Percentiles rank a stretch among this genome's conserved stretches.
Conservation (phyloP, 2,888 invertebrate species). For the Eristalinus aeneus region DNA sequence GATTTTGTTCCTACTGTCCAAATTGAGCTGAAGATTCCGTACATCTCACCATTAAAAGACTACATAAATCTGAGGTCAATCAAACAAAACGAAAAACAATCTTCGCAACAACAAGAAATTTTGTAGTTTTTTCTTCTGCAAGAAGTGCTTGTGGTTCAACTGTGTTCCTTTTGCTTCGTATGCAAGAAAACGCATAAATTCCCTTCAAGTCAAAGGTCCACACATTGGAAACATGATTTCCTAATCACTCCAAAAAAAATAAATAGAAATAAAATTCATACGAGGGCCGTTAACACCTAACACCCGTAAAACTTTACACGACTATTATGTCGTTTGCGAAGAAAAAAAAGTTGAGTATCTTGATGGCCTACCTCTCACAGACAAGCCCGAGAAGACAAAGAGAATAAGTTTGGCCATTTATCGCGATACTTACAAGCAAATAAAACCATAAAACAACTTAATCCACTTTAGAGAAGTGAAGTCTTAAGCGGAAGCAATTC, state of each 20-base stretch:
- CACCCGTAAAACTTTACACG: not conserved
- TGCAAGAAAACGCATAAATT: no score
- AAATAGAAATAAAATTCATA: not conserved
- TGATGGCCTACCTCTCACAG: not conserved
- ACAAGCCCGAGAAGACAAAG: not conserved
- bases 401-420: not conserved
- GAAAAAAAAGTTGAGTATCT: not conserved
- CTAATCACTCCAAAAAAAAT: no score
- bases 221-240: not conserved
- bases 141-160: no score
- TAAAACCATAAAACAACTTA: slow-evolving; percentile 22
- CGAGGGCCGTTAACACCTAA: not conserved
- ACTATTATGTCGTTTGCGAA: not conserved
- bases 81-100: no score
- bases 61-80: no score
- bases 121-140: no score
- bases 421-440: slow-evolving; percentile 3
- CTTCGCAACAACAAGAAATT: no score
- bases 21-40: no score
- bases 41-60: no score
- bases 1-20: no score
- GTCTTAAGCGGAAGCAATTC: slow-evolving; percentile 9
- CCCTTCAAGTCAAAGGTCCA: not conserved
- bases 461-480: slow-evolving; percentile 25
- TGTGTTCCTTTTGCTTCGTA: no score